Evolutionary conservation across 2,797 vertebrate species (phyloP), one percentile per base, ranked within the genome.

Genomic region (Scleropages formosus): DNA sequence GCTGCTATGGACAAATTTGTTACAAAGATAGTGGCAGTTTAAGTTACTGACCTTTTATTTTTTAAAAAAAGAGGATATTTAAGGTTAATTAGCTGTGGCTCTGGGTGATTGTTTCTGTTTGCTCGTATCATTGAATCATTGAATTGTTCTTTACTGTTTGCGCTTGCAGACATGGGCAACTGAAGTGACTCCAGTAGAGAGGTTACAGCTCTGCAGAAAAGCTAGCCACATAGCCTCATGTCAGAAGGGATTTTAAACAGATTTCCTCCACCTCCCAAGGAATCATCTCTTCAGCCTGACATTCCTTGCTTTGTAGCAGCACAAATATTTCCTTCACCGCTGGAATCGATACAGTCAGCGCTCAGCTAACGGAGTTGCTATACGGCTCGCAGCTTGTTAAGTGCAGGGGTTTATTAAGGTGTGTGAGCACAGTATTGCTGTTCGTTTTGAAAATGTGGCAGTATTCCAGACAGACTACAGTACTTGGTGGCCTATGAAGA

Each of bases 211-310:
- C 9, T 62, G 51, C 0, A 22, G 51, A 51, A 16, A 58, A 10
- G 49, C 49, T 27, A 26, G 56, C 68, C 56, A 31, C 58, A 49
- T 20, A 69, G 51, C 51, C 68, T 56, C 51, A 26, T 71, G 22
- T 56, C 49, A 56, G 24, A 58, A 71, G 16, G 22, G 68, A 69
- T 58, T 58, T 71, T 51, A 27, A 22, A 58, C 68, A 71, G 68
- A 58, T 71, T 56, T 56, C 10, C 20, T 56, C 18, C 31, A 18
- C 68, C 51, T 26, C 24, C 15, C 9, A 24, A 58, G 68, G 49
- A 71, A 15, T 31, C 68, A 31, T 31, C 22, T 31, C 51, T 58
- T 24, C 49, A 56, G 68, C 49, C 49, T 27, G 13, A n/a, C 16
- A 51, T 71, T 56, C 27, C 4, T 51, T 71, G 51, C 68, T 58